phyloP scores from a whole-genome alignment of 2,797 vertebrate genomes.

The Gymnothorax reevesii region DNA sequence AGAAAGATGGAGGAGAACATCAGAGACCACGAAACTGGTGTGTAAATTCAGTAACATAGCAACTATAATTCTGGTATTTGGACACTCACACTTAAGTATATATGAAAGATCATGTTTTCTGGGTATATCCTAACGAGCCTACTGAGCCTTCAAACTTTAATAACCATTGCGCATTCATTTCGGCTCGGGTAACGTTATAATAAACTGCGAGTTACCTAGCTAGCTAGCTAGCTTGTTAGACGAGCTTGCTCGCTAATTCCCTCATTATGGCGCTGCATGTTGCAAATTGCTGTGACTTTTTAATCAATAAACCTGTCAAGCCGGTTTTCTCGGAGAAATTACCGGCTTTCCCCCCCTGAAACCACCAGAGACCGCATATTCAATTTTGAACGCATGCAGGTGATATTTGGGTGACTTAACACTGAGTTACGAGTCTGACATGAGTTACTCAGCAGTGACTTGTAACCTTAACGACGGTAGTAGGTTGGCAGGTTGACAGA shows the following conservation, averaged over 20 bases:
- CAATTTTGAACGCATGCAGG: neutral
- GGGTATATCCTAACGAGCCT: neutral
- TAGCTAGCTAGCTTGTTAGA: neutral
- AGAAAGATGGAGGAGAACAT: slow-evolving; percentile 79
- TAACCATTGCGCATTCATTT: slow-evolving; percentile 6
- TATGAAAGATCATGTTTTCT: neutral
- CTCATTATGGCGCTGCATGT: neutral
- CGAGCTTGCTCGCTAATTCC: neutral
- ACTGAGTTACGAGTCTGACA: neutral
- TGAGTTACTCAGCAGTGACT: neutral
- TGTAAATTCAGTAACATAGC: slow-evolving; percentile 62
- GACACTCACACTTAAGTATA: slow-evolving; percentile 7
- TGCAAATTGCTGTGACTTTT: neutral
- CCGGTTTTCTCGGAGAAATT: neutral
- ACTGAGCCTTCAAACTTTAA: neutral
- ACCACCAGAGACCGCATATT: neutral
- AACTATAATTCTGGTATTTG: neutral
- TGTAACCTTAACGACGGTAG: neutral
- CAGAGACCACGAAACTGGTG: slow-evolving; percentile 75
- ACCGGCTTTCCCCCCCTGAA: neutral
- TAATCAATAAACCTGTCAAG: neutral
- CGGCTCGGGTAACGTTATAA: neutral
- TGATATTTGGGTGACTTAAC: neutral
- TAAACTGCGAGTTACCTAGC: neutral
- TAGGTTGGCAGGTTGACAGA: neutral